Evolutionary conservation across 2,888 invertebrate genomes (phyloP).

Genomic region (Plagodis pulveraria): DNA sequence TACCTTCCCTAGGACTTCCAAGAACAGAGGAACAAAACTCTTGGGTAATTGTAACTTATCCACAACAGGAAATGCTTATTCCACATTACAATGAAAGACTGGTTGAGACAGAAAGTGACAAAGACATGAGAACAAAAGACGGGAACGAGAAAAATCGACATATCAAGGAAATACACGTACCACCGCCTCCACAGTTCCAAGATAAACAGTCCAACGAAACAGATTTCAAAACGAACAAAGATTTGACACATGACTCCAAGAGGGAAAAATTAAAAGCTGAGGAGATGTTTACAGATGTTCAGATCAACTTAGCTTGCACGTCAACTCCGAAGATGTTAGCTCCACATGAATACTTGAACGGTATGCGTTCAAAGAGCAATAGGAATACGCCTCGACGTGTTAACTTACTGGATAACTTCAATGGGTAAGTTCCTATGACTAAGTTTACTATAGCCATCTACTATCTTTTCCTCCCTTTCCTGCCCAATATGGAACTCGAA

Average conservation of each 20-base stretch:
- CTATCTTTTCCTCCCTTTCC: no score
- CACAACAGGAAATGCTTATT: constrained; percentile 72
- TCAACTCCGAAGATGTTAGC: constrained; percentile 81
- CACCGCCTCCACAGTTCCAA: constrained; percentile 79
- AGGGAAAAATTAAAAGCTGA: constrained; percentile 78
- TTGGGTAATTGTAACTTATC: constrained; percentile 76
- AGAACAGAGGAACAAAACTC: constrained; percentile 68
- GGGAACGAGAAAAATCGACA: constrained; percentile 50
- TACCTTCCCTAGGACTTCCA: constrained; percentile 75
- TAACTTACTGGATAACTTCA: constrained; percentile 74
- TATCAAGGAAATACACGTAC: constrained; percentile 62
- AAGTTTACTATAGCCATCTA: no score
- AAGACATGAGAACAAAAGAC: constrained; percentile 54
- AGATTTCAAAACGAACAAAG: constrained; percentile 63
- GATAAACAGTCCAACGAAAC: constrained; percentile 71
- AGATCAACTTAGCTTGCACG: constrained; percentile 75
- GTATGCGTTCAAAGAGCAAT: constrained; percentile 50
- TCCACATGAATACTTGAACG: constrained; percentile 71
- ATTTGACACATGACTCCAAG: constrained; percentile 74
- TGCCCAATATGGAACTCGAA: no score
- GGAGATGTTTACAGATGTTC: constrained; percentile 70
- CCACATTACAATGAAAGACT: constrained; percentile 76
- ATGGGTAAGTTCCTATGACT: constrained; percentile 64
- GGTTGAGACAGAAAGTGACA: constrained; percentile 58
- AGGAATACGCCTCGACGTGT: constrained; percentile 61